Evolutionary conservation across 1,140 invertebrate species (phyloP).

Genomic region (Nebria ingens): DNA sequence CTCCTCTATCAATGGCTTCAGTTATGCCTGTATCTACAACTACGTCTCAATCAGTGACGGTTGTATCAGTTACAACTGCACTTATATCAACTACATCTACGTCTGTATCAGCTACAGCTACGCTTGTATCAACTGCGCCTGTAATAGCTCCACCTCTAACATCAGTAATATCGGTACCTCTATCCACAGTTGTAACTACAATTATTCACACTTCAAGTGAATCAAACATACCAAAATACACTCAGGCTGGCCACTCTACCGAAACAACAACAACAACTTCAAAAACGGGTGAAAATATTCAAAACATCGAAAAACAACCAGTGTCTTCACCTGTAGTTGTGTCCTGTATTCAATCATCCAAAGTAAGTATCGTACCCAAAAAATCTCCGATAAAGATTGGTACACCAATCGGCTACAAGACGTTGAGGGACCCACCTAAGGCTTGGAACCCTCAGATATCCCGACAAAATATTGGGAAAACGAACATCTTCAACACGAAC

Average conservation of each 20-base stretch:
- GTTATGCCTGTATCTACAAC: too few species aligned
- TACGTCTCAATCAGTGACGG: too few species aligned
- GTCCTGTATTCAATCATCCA: constrained; percentile 14
- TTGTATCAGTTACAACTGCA: too few species aligned
- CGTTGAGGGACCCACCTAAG: constrained; percentile 43
- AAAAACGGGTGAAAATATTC: background rate
- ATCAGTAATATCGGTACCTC: background rate
- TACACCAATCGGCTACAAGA: constrained; percentile 41
- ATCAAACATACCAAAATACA: background rate
- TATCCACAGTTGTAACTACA: background rate
- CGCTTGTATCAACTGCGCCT: background rate
- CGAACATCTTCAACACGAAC: background rate
- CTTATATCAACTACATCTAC: background rate
- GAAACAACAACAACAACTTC: background rate
- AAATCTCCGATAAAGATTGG: constrained; percentile 12
- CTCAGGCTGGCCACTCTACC: background rate
- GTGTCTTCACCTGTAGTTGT: background rate
- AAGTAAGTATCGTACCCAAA: constrained; percentile 8
- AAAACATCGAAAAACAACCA: background rate
- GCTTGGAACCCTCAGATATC: constrained; percentile 48
- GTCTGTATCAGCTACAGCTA: background rate
- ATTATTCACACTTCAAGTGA: background rate
- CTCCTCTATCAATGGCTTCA: too few species aligned
- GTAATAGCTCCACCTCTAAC: background rate
- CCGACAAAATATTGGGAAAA: constrained; percentile 32